Percentiles rank a stretch among this genome's conserved stretches.
phyloP scores from a whole-genome alignment of 2,888 invertebrate genomes.

The Leistus spinibarbis region DNA sequence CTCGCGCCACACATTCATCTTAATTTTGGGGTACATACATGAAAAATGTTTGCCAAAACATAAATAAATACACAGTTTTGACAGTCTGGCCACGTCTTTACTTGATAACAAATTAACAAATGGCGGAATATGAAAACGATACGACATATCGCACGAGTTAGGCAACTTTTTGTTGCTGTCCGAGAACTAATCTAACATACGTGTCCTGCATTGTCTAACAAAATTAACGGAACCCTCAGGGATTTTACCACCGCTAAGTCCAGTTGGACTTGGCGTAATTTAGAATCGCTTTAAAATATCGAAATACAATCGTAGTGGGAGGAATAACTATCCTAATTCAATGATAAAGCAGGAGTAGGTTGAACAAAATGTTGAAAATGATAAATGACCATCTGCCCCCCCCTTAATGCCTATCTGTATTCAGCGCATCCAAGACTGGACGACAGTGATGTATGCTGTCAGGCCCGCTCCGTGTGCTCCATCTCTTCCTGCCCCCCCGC shows the following conservation, averaged over 20 bases:
- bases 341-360: background rate
- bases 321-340: too few relatives aligned
- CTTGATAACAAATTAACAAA: background rate
- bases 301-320: too few relatives aligned
- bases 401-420: background rate
- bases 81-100: background rate
- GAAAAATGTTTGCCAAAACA: background rate
- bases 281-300: too few relatives aligned
- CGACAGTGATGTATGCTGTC: slow-evolving; percentile 22
- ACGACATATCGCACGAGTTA: slow-evolving; percentile 3
- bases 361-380: background rate
- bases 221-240: background rate
- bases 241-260: too few relatives aligned
- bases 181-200: slow-evolving; percentile 16
- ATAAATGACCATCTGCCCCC: background rate
- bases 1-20: background rate
- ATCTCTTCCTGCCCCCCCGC: background rate
- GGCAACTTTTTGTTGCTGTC: too few relatives aligned
- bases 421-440: background rate
- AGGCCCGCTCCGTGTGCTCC: background rate
- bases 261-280: too few relatives aligned
- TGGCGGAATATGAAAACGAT: slow-evolving; percentile 12
- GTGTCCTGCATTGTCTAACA: slow-evolving; percentile 1
- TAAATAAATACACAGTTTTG: background rate
- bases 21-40: background rate